Evolutionary conservation across 1,140 invertebrate genomes (phyloP).

Genomic region (Carposina sasakii): DNA sequence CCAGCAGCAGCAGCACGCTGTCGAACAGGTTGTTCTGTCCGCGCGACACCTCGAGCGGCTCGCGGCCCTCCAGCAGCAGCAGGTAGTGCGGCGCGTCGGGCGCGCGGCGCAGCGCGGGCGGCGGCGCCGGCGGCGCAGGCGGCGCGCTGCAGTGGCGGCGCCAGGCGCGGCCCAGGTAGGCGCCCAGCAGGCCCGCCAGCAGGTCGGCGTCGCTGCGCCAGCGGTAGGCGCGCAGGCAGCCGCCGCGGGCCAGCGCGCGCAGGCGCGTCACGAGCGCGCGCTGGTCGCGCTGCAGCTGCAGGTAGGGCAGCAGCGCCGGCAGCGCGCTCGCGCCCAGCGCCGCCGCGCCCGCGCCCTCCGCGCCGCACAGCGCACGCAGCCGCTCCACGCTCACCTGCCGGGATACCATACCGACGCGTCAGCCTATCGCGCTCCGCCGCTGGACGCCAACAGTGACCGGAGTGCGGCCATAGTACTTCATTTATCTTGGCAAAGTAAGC

Average conservation of each 20-base stretch:
- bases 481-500: too few species aligned
- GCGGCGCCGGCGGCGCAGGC: conserved; percentile 20
- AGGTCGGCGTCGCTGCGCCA: conserved; percentile 88
- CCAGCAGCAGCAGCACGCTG: conserved; percentile 77
- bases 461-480: too few species aligned
- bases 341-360: background rate
- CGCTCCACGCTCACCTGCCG: conserved; percentile 14
- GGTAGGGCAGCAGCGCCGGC: conserved; percentile 78
- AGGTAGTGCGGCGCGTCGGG: conserved; percentile 83
- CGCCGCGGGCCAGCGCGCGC: conserved; percentile 75
- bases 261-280: conserved; percentile 83
- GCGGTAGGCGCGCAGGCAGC: conserved; percentile 84
- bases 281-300: conserved; percentile 84
- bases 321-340: conserved; percentile 61
- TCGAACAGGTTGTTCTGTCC: conserved; percentile 87
- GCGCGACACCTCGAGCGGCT: conserved; percentile 78
- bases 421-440: conserved; percentile 76
- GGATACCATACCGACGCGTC: background rate
- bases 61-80: conserved; percentile 77
- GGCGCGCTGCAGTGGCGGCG: conserved; percentile 18
- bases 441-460: too few species aligned
- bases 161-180: conserved; percentile 76
- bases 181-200: conserved; percentile 83
- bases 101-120: conserved; percentile 29
- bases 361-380: conserved; percentile 9